phyloP scores from a whole-genome alignment of 2,113 vertebrate genomes.

The Morone chrysops region DNA sequence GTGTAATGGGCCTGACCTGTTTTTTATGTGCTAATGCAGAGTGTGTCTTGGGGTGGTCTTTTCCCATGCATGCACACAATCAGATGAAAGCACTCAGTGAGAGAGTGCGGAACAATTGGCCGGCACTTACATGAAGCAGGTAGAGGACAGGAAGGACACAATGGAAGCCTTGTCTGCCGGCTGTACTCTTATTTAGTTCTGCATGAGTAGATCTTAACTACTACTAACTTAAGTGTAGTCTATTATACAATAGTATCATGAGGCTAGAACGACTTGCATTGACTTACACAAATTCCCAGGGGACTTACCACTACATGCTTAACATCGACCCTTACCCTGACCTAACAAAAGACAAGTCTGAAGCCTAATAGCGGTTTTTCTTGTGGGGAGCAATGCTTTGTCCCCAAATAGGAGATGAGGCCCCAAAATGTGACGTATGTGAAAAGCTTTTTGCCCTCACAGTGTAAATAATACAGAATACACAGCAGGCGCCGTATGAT shows the following conservation, averaged over 20 bases:
- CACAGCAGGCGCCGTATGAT: background rate
- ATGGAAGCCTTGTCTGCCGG: conserved; percentile 61
- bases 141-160: conserved; percentile 64
- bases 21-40: conserved; percentile 58
- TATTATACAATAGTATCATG: conserved; percentile 5
- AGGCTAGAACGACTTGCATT: conserved; percentile 2
- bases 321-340: background rate
- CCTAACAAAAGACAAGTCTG: conserved; percentile 1
- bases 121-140: conserved; percentile 54
- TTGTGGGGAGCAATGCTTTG: background rate
- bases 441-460: background rate
- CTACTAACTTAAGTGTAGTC: conserved; percentile 17
- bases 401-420: background rate
- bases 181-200: conserved; percentile 55
- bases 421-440: background rate
- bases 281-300: background rate
- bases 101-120: conserved; percentile 46
- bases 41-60: conserved; percentile 48
- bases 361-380: background rate
- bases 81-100: conserved; percentile 53
- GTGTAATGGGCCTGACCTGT: conserved; percentile 62
- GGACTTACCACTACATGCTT: background rate
- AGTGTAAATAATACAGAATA: background rate
- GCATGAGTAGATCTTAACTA: conserved; percentile 33
- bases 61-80: conserved; percentile 50